These are phyloP conservation scores for Dolichallabes microphthalmus DNA, from an alignment of 2,113 vertebrate genomes.

Conservation along the genomic window DNA sequence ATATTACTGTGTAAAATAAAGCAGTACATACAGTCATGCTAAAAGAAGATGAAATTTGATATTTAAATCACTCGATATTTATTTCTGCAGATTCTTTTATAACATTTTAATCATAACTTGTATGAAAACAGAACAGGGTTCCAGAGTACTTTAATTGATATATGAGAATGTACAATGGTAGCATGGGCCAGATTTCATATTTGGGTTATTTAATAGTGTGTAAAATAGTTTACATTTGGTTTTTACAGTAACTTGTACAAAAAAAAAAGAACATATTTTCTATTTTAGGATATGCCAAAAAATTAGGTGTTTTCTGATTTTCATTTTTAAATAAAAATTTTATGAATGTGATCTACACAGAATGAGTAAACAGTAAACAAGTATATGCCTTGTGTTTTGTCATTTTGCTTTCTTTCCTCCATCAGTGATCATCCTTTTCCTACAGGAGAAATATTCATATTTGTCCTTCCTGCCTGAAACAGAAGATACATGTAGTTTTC, in stretches of 20 bases:
- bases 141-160: not conserved
- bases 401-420: not conserved
- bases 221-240: too few relatives aligned
- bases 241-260: too few relatives aligned
- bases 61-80: not conserved
- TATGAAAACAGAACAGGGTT: not conserved
- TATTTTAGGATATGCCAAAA: not conserved
- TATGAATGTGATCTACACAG: not conserved
- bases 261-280: not conserved
- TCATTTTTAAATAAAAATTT: not conserved
- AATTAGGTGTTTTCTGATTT: not conserved
- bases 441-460: not conserved
- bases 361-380: not conserved
- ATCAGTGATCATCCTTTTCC: not conserved
- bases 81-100: not conserved
- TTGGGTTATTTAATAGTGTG: not conserved
- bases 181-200: not conserved
- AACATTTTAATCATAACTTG: not conserved
- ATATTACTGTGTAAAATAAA: too few relatives aligned
- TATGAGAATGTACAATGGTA: not conserved
- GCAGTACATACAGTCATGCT: not conserved
- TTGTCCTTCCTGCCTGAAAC: not conserved
- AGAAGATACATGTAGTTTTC: not conserved
- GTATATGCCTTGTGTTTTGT: not conserved
- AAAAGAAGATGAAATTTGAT: not conserved